Evolutionary conservation across 2,888 invertebrate species (phyloP).

Genomic region (Drosophila mettleri): DNA sequence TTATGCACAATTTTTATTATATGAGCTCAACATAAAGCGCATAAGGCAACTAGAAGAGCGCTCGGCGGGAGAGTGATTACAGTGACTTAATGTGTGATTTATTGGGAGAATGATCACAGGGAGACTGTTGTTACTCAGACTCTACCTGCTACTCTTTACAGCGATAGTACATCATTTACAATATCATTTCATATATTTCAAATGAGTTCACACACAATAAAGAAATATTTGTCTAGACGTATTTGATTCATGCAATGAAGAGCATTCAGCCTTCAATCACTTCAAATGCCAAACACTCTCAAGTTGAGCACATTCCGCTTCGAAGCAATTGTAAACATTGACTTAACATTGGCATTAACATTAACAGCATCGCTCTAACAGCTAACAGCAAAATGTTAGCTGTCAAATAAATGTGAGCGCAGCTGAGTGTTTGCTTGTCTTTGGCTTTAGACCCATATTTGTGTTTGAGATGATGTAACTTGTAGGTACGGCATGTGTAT

Average conservation of each 20-base stretch:
- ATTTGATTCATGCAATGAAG: background rate
- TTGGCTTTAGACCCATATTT: background rate
- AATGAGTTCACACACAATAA: too few species aligned
- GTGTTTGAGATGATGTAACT: background rate
- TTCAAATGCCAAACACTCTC: background rate
- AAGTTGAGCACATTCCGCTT: background rate
- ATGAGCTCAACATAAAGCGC: too few species aligned
- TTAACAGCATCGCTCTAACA: conserved; percentile 15
- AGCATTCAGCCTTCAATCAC: background rate
- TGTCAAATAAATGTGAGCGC: background rate
- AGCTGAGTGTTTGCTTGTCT: conserved; percentile 4
- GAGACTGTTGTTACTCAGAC: too few species aligned
- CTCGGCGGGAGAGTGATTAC: background rate
- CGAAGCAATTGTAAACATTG: conserved; percentile 1
- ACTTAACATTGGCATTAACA: conserved; percentile 20
- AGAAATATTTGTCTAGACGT: background rate
- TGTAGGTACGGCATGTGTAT: background rate
- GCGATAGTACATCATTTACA: too few species aligned
- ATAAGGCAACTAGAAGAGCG: too few species aligned
- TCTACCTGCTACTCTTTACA: too few species aligned
- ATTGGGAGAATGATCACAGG: too few species aligned
- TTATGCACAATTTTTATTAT: too few species aligned
- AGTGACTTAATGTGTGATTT: too few species aligned
- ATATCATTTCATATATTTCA: too few species aligned
- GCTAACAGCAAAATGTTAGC: background rate